phyloP scores from a whole-genome alignment of 1,140 invertebrate species.

The Neodiprion fabricii region DNA sequence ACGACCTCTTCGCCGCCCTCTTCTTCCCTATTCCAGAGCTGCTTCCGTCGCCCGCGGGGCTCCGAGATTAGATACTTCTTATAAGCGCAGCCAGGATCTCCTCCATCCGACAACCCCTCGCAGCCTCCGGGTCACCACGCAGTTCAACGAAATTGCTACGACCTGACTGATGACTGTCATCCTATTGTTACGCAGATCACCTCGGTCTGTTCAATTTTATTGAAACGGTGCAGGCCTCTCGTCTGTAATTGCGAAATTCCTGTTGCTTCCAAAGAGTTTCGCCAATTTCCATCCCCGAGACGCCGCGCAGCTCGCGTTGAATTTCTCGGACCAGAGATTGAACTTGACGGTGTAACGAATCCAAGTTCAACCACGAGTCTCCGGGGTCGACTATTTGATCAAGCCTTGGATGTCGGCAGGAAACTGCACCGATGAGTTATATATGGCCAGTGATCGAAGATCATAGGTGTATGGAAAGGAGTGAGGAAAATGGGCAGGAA shows the following conservation, averaged over 20 bases:
- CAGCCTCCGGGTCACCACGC: not conserved
- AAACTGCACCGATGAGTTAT: not conserved
- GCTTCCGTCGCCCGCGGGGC: conserved; percentile 19
- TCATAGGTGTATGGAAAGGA: not conserved
- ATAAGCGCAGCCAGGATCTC: conserved; percentile 24
- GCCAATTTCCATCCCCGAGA: too few species aligned
- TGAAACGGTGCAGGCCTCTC: not conserved
- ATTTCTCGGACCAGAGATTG: too few species aligned
- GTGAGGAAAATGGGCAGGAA: conserved; percentile 12
- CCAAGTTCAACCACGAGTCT: too few species aligned
- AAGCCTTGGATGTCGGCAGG: not conserved
- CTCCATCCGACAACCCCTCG: not conserved
- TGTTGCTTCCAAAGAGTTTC: too few species aligned
- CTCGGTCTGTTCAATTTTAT: conserved; percentile 20
- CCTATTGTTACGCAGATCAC: conserved; percentile 26
- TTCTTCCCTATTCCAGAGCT: conserved; percentile 15
- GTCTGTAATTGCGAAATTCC: too few species aligned
- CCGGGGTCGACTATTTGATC: too few species aligned
- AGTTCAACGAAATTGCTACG: conserved; percentile 19
- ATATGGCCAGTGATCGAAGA: not conserved
- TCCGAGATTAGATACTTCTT: conserved; percentile 41
- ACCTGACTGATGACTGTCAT: conserved; percentile 21
- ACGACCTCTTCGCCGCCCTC: conserved; percentile 24
- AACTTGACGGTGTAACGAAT: too few species aligned
- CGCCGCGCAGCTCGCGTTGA: too few species aligned